These are phyloP conservation scores for Crypturellus tataupa DNA, from an alignment of 2,797 vertebrate species.

Conservation along the genomic window DNA sequence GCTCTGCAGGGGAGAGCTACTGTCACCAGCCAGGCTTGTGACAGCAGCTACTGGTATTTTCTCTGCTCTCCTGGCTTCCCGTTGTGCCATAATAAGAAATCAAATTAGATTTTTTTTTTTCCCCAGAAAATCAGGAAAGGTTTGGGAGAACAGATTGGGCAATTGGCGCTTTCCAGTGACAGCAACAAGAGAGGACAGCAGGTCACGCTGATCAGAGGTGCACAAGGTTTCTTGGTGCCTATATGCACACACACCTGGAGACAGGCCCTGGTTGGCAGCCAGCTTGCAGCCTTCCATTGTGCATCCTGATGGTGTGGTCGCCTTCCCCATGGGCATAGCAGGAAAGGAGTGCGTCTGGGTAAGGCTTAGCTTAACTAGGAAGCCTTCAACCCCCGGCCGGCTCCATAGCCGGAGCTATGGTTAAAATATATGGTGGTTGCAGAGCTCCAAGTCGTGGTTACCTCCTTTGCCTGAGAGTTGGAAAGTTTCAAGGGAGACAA, in stretches of 20 bases:
- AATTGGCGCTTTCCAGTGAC: background rate
- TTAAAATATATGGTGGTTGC: background rate
- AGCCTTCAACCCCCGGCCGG: rapidly evolving
- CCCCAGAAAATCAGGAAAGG: background rate
- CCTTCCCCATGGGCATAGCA: background rate
- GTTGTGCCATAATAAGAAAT: background rate
- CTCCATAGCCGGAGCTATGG: rapidly evolving
- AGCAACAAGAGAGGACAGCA: background rate
- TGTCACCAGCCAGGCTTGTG: rapidly evolving
- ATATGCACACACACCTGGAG: rapidly evolving
- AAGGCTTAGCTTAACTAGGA: background rate
- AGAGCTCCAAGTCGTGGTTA: background rate
- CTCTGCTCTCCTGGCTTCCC: background rate
- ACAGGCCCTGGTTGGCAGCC: background rate
- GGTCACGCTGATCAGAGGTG: background rate
- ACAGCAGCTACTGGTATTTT: background rate
- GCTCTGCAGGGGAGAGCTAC: background rate
- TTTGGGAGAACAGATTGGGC: background rate
- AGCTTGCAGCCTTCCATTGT: background rate
- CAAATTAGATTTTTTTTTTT: background rate
- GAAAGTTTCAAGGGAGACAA: slow-evolving; percentile 49
- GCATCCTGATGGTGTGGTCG: rapidly evolving
- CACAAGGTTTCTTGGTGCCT: background rate
- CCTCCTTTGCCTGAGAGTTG: slow-evolving; percentile 11
- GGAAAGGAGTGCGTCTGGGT: background rate